Percentiles rank a stretch among this genome's conserved stretches.
Evolutionary conservation across 37 sponge, comb jelly and placozoan genomes (phyloP).

Genomic region (Chondrosia reniformis): DNA sequence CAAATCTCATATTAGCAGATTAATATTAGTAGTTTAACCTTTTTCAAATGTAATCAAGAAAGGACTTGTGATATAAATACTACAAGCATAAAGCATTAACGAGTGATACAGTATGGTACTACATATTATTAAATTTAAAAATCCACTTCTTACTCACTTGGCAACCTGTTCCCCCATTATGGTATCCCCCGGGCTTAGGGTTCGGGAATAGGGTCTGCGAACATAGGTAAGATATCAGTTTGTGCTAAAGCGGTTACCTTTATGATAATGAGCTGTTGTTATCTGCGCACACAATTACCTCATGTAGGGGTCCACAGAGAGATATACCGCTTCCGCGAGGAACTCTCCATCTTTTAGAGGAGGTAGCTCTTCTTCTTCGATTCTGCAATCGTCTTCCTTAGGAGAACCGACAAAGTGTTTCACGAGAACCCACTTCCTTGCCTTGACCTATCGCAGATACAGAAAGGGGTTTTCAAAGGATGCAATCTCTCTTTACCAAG

Average conservation of each 20-base stretch:
- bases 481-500: too few relatives aligned
- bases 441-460: constrained; percentile 7
- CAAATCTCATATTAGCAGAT: too few relatives aligned
- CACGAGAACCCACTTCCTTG: constrained; percentile 47
- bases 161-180: constrained; percentile 86
- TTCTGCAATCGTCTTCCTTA: constrained; percentile 54
- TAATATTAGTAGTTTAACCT: too few relatives aligned
- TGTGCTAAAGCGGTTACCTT: neutral
- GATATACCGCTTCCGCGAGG: constrained; percentile 60
- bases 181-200: constrained; percentile 24
- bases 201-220: neutral
- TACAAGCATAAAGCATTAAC: too few relatives aligned
- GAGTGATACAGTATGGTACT: too few relatives aligned
- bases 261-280: neutral
- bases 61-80: too few relatives aligned
- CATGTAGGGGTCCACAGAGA: constrained; percentile 94
- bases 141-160: too few relatives aligned
- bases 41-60: too few relatives aligned
- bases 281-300: constrained; percentile 39
- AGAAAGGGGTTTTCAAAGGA: too few relatives aligned
- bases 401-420: constrained; percentile 65
- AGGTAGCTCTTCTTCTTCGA: constrained; percentile 76
- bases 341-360: constrained; percentile 85
- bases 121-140: too few relatives aligned
- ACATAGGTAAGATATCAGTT: neutral